A percentile compares a stretch with the other conserved stretches of the same genome.
Conservation (phyloP, 2,797 vertebrate genomes). For the Tragelaphus eurycerus region DNA sequence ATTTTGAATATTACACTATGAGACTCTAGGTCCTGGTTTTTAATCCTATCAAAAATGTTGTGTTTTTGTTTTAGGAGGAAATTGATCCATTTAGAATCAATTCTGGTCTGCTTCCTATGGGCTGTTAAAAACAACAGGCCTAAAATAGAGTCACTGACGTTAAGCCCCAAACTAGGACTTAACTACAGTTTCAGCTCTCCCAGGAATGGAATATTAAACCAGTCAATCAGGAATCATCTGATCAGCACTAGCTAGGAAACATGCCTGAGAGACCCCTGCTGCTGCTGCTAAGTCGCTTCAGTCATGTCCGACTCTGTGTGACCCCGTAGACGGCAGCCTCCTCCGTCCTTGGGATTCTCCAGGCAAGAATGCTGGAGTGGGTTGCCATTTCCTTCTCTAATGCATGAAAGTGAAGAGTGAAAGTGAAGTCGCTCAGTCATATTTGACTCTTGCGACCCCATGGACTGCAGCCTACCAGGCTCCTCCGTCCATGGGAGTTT, state of each 20-base stretch:
- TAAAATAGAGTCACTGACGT: not conserved
- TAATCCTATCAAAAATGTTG: not conserved
- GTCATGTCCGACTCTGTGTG: no score
- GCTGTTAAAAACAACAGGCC: not conserved
- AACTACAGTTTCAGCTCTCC: not conserved
- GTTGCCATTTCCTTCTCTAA: no score
- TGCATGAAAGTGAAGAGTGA: no score
- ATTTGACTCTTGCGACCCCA: no score
- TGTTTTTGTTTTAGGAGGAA: not conserved
- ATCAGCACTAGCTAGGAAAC: not conserved
- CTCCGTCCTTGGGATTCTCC: no score
- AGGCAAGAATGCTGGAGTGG: no score
- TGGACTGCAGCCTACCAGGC: no score
- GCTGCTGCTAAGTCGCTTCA: no score
- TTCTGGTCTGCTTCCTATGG: not conserved
- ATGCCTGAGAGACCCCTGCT: not conserved
- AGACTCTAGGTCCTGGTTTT: not conserved
- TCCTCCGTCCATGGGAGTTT: no score
- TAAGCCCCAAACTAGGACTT: not conserved
- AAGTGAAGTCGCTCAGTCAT: no score
- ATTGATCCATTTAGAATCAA: not conserved
- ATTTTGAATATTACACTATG: not conserved
- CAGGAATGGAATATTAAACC: not conserved
- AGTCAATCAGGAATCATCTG: not conserved
- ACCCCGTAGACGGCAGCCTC: no score